Base-by-base conservation (phyloP, 2,113 vertebrate genomes). In the Callipepla squamata region DNA sequence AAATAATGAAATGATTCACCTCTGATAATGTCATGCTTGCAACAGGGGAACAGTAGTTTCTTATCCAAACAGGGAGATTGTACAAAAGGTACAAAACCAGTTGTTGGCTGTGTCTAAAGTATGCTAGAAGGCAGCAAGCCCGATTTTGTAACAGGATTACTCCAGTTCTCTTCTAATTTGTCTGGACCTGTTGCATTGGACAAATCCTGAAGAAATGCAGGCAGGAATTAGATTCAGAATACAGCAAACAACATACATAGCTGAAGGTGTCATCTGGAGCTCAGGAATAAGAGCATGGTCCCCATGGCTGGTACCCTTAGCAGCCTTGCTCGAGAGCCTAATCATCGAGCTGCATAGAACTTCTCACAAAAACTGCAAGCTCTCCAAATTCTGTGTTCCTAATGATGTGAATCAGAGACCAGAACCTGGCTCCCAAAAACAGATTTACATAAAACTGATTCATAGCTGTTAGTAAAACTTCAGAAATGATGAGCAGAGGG, bases 131-230 rank as follows among this genome's bases (percentile, higher is more conserved):
- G 80, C 92, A 87, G 19, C 2, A 1, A 84, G 32, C 15, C n/a
- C 2, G 2, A 80, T 94, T 94, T 92, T 76, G 38, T 87, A 94
- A 93, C 42, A 51, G 34, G 45, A 14, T 67, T 77, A 47, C 87
- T 85, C 50, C 63, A 63, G 55, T 40, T 82, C 50, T 82, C 44
- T 48, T 84, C 84, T 67, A 23, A 42, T 70, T 82, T 80, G 69
- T 55, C 75, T 82, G 63, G 55, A 32, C 38, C 45, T 73, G 22
- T 5, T 84, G 89, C 75, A 57, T 32, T 57, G 40, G 57, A 69
- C 20, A 45, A 63, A 48, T 63, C 23, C 50, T 92, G 89, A 84
- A 70, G 75, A 87, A 82, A 69, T 62, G 16, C 89, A 82, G 8
- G 13, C 19, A 72, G 45, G 67, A 87, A 50, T 74, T 69, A 34